Base-by-base conservation (phyloP, 2,113 vertebrate species). In the Oophaga pumilio region DNA sequence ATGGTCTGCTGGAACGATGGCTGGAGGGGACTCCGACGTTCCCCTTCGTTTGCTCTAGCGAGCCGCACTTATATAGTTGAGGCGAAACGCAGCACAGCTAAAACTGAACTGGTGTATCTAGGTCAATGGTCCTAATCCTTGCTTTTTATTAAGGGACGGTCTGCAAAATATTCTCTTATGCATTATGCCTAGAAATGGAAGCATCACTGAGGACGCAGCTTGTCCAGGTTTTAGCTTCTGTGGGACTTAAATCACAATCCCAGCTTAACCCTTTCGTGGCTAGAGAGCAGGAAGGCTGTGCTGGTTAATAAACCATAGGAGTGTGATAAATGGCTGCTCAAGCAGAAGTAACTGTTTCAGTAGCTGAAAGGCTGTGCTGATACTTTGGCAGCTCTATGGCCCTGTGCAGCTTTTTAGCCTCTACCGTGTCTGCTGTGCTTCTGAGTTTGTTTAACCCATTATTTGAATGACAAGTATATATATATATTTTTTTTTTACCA, bases 41-140 rank as follows among this genome's bases (percentile, higher is more conserved):
- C 82, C 74, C 66, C 80, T 76, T 84, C 77, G 80, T 88, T 83
- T 84, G 87, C 80, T 88, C 81, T 76, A 60, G 53, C 56, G 60
- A 84, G 69, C 81, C 73, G 76, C 81, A 83, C 56, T 77, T 84
- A 62, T 88, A 76, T 49, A 82, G 64, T 74, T 74, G 71, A 76
- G 80, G 86, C 79, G 83, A 88, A 88, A 76, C 76, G n/a, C 43
- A 68, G 81, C 60, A 49, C 81, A 76, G 81, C 59, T 88, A 84
- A 66, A 83, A 77, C 57, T 43, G 71, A 88, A 84, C 73, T 83
- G 71, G 87, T 84, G 81, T 88, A 88, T 88, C 87, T 88, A 88
- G 87, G 87, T 88, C 87, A 88, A 76, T 88, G 71, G 77, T 84
- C 81, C 76, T 88, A 88, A 88, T 88, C 87, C 81, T 77, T 56